Evolutionary conservation across 1,140 invertebrate species (phyloP).

Genomic region (Schlechtendalia chinensis): DNA sequence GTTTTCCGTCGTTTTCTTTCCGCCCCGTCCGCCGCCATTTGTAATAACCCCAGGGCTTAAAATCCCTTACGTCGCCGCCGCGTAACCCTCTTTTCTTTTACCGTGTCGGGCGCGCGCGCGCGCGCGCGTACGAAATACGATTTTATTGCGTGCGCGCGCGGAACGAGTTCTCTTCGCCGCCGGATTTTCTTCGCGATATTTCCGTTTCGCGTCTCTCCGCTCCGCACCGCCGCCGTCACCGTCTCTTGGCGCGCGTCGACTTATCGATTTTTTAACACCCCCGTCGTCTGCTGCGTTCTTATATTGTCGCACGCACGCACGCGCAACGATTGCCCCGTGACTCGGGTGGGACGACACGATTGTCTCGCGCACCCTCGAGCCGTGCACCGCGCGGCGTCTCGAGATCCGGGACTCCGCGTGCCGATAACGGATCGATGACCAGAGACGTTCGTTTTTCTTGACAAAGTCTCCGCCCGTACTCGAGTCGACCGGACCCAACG

Average conservation of each 20-base stretch:
- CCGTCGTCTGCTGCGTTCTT: too few relatives aligned
- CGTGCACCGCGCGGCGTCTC: too few relatives aligned
- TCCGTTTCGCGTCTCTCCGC: conserved; percentile 13
- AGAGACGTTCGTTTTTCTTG: too few relatives aligned
- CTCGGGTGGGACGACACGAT: too few relatives aligned
- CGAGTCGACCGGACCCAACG: too few relatives aligned
- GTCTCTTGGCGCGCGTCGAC: neutral
- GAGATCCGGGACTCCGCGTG: too few relatives aligned
- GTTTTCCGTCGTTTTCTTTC: conserved; percentile 47
- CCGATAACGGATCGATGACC: too few relatives aligned
- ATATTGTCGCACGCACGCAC: neutral
- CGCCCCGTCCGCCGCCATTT: conserved; percentile 38
- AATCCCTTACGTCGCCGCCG: conserved; percentile 48
- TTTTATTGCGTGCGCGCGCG: conserved; percentile 10
- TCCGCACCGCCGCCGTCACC: neutral
- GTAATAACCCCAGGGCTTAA: conserved; percentile 47
- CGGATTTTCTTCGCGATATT: conserved; percentile 45
- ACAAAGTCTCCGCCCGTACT: too few relatives aligned
- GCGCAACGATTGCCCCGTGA: neutral
- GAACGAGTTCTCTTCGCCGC: conserved; percentile 1
- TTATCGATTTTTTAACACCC: conserved; percentile 47
- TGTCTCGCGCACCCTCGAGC: too few relatives aligned
- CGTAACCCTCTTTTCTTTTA: conserved; percentile 36
- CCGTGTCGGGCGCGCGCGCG: neutral
- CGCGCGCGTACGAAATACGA: neutral